Evolutionary conservation across 2,888 invertebrate genomes (phyloP), one percentile per base, ranked within the genome.

Genomic region (Drosophila subsilvestris): DNA sequence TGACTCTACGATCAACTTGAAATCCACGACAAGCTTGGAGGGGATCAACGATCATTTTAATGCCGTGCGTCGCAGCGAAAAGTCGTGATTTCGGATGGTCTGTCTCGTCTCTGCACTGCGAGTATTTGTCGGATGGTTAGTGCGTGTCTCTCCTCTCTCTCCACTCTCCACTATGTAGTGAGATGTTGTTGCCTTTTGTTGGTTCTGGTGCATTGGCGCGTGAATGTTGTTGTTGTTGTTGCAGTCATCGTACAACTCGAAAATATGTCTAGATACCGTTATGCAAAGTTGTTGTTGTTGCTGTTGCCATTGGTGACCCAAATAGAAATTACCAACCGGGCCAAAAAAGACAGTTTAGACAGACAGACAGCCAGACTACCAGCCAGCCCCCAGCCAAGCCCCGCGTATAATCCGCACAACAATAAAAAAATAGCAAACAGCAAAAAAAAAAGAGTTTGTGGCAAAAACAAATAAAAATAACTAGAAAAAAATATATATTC

Each of bases 11-110:
- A 27, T 27, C 27, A 27, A 27, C 27, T 22, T 18, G 5, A 12
- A 9, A 43, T 5, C 27, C 32, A 44, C 42, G 25, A 27, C 14
- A 12, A 55, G 25, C 56, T 45, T 12, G 25, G 45, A 29, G n/a
- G n/a, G 71, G 82, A 77, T 66, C 77, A 61, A 68, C 86, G 86
- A 83, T 85, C 85, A 85, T 75, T 85, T 76, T 63, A 51, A 50
- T 50, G 75, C 57, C 73, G 75, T 57, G 54, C 72, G 72, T 68
- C 72, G 83, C 53, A 55, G 56, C 54, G 69, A 49, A 37, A 76
- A 80, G 88, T 87, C 83, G 86, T 74, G 84, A 75, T 75, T 86
- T 67, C 48, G 20, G 9, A 4, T 32, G 5, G 32, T 32, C 25
- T 22, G 25, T 18, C 27, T 18, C 27, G 17, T n/a, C 43, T n/a